These are phyloP conservation scores for Heliocidaris erythrogramma DNA, from an alignment of 35 echinoderm and acorn worm species.

Conservation along the genomic window DNA sequence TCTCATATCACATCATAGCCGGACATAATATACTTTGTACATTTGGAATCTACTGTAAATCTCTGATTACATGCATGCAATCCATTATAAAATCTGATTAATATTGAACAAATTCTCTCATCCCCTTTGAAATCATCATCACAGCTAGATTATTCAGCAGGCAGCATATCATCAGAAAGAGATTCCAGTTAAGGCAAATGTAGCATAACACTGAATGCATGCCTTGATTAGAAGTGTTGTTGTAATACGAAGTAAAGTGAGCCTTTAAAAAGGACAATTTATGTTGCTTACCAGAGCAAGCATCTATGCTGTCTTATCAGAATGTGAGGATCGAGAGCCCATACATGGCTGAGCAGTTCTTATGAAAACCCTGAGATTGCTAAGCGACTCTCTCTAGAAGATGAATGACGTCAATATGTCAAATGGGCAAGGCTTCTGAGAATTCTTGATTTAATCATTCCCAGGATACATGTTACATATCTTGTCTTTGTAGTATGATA, in stretches of 20 bases:
- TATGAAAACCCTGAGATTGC: neutral
- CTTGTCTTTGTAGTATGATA: neutral
- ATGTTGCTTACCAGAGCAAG: neutral
- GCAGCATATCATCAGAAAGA: neutral
- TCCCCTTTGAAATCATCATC: neutral
- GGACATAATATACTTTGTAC: neutral
- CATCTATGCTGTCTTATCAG: neutral
- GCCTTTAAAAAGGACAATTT: neutral
- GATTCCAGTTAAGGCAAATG: neutral
- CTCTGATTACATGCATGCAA: neutral
- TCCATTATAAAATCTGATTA: neutral
- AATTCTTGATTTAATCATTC: slow-evolving; percentile 13
- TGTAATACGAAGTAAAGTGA: neutral
- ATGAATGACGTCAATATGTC: slow-evolving; percentile 29
- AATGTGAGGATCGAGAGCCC: neutral
- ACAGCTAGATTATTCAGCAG: neutral
- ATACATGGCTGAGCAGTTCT: neutral
- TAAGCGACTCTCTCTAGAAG: neutral
- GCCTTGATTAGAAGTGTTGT: neutral
- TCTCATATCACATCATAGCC: neutral
- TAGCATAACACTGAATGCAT: neutral
- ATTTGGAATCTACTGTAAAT: neutral
- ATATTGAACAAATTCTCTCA: neutral
- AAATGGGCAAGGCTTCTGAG: neutral
- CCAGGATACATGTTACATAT: neutral